A percentile compares a stretch with the other conserved stretches of the same genome.
Conservation (phyloP, 2,113 vertebrate genomes). For the Epinephelus lanceolatus region DNA sequence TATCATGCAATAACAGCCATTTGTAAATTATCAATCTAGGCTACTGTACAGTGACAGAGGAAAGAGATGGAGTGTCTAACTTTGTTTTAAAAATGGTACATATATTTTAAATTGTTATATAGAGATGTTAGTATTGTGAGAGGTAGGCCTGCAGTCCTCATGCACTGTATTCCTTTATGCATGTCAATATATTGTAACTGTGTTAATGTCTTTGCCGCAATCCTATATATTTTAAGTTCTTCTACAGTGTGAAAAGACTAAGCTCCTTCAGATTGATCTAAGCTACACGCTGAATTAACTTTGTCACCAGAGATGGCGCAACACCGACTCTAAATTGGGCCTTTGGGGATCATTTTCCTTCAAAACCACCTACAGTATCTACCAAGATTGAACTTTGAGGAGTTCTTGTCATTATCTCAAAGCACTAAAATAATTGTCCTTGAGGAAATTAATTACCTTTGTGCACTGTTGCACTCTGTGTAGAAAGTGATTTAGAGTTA, state of each 20-base stretch:
- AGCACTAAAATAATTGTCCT: slow-evolving; percentile 85
- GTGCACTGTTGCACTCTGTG: slow-evolving; percentile 75
- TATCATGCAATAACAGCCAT: not conserved
- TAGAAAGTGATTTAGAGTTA: slow-evolving; percentile 76
- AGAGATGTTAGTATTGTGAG: not conserved
- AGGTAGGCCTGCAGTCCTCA: not conserved
- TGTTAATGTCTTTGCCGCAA: not conserved
- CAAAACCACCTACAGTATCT: slow-evolving; percentile 49
- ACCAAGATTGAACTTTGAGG: slow-evolving; percentile 69
- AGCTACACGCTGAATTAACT: slow-evolving; percentile 41
- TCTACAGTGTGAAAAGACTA: not conserved
- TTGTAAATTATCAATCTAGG: no score
- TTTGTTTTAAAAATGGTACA: no score
- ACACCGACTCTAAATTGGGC: slow-evolving; percentile 10
- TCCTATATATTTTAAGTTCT: not conserved
- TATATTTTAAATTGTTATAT: not conserved
- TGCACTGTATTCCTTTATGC: not conserved
- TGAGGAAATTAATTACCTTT: slow-evolving; percentile 87
- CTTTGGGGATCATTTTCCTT: slow-evolving; percentile 58
- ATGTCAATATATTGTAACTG: not conserved
- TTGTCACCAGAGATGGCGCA: slow-evolving; percentile 25
- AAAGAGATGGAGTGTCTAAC: not conserved
- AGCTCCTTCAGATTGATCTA: slow-evolving; percentile 32
- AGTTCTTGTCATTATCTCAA: slow-evolving; percentile 79
- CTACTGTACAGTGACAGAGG: not conserved